A percentile compares a stretch with the other conserved stretches of the same genome.
Conservation (phyloP, 1,140 invertebrate genomes). For the Stegodyphus mimosarum region DNA sequence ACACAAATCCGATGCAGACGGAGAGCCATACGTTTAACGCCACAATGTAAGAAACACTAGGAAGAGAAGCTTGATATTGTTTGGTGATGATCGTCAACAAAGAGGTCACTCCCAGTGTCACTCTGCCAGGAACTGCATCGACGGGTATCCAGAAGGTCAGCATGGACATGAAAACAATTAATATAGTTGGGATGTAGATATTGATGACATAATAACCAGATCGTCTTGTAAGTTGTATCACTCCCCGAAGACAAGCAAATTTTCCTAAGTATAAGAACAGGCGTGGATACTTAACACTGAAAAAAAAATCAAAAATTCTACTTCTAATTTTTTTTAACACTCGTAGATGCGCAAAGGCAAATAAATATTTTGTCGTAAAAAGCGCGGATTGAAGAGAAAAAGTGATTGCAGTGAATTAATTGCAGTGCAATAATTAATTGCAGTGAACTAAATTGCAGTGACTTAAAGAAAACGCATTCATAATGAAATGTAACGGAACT, state of each 20-base stretch:
- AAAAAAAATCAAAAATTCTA: not conserved
- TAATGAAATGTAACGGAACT: too few species aligned
- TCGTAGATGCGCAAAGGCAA: not conserved
- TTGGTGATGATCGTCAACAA: slow-evolving; percentile 56
- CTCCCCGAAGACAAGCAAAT: slow-evolving; percentile 42
- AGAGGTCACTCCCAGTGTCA: slow-evolving; percentile 60
- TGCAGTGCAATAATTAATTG: too few species aligned
- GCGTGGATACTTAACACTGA: too few species aligned
- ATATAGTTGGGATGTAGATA: slow-evolving; percentile 66
- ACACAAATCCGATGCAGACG: slow-evolving; percentile 86
- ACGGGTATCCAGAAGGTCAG: slow-evolving; percentile 67
- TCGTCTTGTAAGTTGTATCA: slow-evolving; percentile 60
- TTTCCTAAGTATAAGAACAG: not conserved
- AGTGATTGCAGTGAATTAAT: too few species aligned
- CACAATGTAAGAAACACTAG: slow-evolving; percentile 68
- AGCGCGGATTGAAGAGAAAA: too few species aligned
- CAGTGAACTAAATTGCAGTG: too few species aligned
- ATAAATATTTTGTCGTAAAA: too few species aligned
- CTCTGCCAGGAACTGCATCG: slow-evolving; percentile 66
- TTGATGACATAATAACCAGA: slow-evolving; percentile 67
- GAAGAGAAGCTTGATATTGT: slow-evolving; percentile 56
- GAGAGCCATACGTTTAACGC: slow-evolving; percentile 89
- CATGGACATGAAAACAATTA: slow-evolving; percentile 67
- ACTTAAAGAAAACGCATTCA: too few species aligned
- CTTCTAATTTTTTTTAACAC: not conserved